Percentiles rank a stretch among this genome's conserved stretches.
phyloP scores from a whole-genome alignment of 2,797 vertebrate genomes.

The Erethizon dorsatum region DNA sequence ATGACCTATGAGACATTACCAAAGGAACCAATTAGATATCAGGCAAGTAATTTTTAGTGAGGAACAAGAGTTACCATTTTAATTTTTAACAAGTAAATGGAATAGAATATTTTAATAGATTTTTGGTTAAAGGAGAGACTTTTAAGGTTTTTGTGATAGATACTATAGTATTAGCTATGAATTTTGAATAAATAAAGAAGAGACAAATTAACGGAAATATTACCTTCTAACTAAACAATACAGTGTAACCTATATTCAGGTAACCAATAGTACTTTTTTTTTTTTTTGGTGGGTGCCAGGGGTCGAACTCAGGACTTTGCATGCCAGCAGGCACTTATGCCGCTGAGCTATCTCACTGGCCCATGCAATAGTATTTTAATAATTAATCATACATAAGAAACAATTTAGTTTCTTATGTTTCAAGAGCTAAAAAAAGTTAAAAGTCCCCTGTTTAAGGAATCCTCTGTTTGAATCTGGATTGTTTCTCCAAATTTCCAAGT shows the following conservation, averaged over 20 bases:
- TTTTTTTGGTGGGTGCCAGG: no score
- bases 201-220: slow-evolving; percentile 8
- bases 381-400: neutral
- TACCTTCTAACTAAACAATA: neutral
- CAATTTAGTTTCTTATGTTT: neutral
- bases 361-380: neutral
- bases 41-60: neutral
- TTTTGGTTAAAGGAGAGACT: neutral
- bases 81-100: neutral
- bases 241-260: neutral
- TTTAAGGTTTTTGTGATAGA: neutral
- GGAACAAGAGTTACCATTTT: neutral
- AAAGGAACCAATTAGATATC: neutral
- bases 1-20: neutral
- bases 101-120: neutral
- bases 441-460: neutral
- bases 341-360: no score
- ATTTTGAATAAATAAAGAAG: neutral
- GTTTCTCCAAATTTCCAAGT: neutral
- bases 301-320: no score
- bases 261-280: neutral
- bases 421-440: neutral
- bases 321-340: no score
- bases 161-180: neutral
- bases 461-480: neutral